A percentile compares a stretch with the other conserved stretches of the same genome.
These are phyloP conservation scores for Nannoperca obscura DNA, from an alignment of 2,797 vertebrate species.

Conservation along the genomic window DNA sequence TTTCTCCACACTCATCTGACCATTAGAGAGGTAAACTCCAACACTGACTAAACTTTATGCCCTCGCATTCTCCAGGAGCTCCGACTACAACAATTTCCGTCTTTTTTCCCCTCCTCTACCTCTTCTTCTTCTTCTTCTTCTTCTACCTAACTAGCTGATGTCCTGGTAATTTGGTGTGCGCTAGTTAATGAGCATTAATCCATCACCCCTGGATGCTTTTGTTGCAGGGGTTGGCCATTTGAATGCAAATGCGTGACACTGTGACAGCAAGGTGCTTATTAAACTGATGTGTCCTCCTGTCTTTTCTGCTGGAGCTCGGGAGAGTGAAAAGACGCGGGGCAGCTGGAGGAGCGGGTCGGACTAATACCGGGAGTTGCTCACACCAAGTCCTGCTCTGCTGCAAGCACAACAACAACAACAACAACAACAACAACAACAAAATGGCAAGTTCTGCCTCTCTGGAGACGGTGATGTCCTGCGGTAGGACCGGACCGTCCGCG, in stretches of 20 bases:
- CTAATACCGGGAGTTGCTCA: conserved; percentile 78
- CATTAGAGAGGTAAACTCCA: conserved; percentile 86
- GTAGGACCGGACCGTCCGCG: conserved; percentile 86
- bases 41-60: conserved; percentile 55
- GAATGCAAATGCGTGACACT: conserved; percentile 93
- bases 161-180: conserved; percentile 89
- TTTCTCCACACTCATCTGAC: conserved; percentile 85
- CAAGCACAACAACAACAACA: conserved; percentile 25
- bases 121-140: conserved; percentile 26
- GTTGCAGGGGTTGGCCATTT: conserved; percentile 90
- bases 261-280: conserved; percentile 93
- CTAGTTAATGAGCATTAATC: conserved; percentile 95
- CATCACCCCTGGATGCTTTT: conserved; percentile 93
- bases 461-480: conserved; percentile 92
- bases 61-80: conserved; percentile 27
- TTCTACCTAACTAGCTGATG: conserved; percentile 84
- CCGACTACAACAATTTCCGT: conserved; percentile 24
- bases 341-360: conserved; percentile 73
- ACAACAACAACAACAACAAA: conserved; percentile 20
- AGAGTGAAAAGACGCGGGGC: conserved; percentile 76
- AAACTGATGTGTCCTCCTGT: conserved; percentile 92
- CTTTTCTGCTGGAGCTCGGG: conserved; percentile 88
- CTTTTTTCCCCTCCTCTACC: conserved; percentile 20
- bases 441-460: conserved; percentile 93
- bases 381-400: conserved; percentile 80